These are phyloP conservation scores for Poeciliopsis presidionis DNA, from an alignment of 2,797 vertebrate genomes.

Conservation along the genomic window DNA sequence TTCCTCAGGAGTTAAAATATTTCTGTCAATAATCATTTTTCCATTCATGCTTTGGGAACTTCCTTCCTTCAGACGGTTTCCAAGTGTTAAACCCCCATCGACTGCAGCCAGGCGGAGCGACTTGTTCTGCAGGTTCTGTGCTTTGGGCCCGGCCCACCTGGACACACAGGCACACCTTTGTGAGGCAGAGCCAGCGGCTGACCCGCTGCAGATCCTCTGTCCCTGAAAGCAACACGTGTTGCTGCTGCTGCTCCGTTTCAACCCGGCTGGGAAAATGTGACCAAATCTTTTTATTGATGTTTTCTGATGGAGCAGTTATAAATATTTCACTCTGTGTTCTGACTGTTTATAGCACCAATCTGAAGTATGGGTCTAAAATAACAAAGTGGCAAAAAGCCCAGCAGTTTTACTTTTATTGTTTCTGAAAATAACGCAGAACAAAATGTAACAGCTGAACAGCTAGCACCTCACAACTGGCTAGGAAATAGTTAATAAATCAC, in stretches of 20 bases:
- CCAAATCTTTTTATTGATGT: background rate
- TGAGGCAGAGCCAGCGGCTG: slow-evolving; percentile 11
- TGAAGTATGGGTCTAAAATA: background rate
- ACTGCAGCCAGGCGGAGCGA: slow-evolving; percentile 11
- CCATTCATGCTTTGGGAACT: background rate
- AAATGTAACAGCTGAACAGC: background rate
- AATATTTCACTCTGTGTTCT: background rate
- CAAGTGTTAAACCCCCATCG: background rate
- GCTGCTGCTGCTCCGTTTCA: background rate
- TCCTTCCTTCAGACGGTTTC: background rate
- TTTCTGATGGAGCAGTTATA: background rate
- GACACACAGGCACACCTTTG: slow-evolving; percentile 60
- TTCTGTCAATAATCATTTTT: background rate
- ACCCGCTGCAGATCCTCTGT: background rate
- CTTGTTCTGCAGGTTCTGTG: slow-evolving; percentile 63
- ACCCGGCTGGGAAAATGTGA: background rate
- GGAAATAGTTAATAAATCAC: background rate
- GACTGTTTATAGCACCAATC: background rate
- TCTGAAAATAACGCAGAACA: background rate
- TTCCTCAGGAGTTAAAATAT: background rate
- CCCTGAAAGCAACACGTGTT: background rate
- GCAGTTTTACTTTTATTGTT: background rate
- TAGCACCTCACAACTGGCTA: background rate
- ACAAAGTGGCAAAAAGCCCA: background rate
- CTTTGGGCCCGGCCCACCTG: slow-evolving; percentile 35